Conservation (phyloP, 2,888 invertebrate species). For the Agrochola lota region DNA sequence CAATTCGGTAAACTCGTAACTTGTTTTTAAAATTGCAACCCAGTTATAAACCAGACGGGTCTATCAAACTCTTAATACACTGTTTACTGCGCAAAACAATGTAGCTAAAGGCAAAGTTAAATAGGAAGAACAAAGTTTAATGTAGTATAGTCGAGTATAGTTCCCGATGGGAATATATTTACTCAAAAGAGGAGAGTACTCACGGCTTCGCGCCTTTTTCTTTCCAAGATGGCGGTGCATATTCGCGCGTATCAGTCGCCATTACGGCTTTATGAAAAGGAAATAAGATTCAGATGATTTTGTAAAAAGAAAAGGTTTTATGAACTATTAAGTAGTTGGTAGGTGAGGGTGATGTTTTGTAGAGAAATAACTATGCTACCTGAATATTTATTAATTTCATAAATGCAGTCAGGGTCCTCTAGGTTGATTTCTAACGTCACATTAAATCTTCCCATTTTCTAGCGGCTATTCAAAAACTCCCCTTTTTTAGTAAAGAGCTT, state of each 20-base stretch:
- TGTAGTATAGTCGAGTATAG: conserved; percentile 55
- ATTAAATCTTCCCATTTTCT: not conserved
- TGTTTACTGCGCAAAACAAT: conserved; percentile 24
- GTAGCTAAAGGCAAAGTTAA: conserved; percentile 69
- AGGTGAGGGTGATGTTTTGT: not conserved
- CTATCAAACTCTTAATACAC: conserved; percentile 34
- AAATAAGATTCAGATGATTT: not conserved
- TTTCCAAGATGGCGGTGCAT: conserved; percentile 38
- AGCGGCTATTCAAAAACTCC: not conserved
- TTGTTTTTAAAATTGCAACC: conserved; percentile 31
- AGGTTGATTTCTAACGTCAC: not conserved
- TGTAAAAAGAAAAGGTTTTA: not conserved
- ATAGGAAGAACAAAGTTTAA: conserved; percentile 71
- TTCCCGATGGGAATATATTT: conserved; percentile 16
- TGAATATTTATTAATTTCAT: not conserved
- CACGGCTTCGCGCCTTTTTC: conserved; percentile 28
- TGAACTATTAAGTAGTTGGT: not conserved
- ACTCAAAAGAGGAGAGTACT: conserved; percentile 2
- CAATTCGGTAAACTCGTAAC: not conserved
- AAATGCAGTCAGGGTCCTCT: not conserved
- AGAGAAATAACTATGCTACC: not conserved
- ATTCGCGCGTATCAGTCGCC: conserved; percentile 15
- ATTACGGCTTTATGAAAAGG: not conserved
- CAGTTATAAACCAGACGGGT: conserved; percentile 33
- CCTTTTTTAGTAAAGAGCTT: not conserved